Base-by-base conservation (phyloP, 2,888 invertebrate genomes). In the Noctua pronuba region DNA sequence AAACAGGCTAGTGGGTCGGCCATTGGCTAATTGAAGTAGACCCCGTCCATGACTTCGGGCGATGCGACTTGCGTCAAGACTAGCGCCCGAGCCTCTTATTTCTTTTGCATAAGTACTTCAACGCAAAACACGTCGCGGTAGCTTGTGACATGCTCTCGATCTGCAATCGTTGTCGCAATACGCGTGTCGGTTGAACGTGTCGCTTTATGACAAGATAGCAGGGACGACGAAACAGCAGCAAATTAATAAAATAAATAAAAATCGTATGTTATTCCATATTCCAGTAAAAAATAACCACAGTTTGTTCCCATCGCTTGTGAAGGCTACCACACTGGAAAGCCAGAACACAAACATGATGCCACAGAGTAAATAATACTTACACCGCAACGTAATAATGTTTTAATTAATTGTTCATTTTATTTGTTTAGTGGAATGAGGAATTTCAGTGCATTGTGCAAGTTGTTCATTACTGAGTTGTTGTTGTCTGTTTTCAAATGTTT, bases 341-440 rank as follows among this genome's bases (percentile, higher is more conserved):
- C 31, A 28, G 41, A 75, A 73, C 13, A 75, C 78, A 87, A 85
- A 86, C 82, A 85, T 31, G 52, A 18, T 38, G 24, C 16, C 38
- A 60, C 62, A 58, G 52, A 74, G 75, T 77, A 82, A 86, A 87
- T 79, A 87, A 46, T 75, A 60, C 64, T 85, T 69, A 75, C 58
- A 74, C 75, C n/a, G 46, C 41, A 46, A 77, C 31, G 41, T 80
- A 60, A 65, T 68, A 58, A 70, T 85, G 60, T 66, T 73, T 85
- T 66, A 64, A 85, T 75, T 64, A 75, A 60, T 68, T 71, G 49
- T 46, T 58, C 1, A 58, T 72, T 81, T 49, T 35, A 79, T 69
- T 79, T 73, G 41, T 49, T 58, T 28, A 5, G 24, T n/a, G 4
- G 24, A 58, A 74, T 66, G 21, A 52, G 44, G 10, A 58, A 18